Conservation (phyloP, 1,140 invertebrate species). For the Pentalonia nigronervosa region DNA sequence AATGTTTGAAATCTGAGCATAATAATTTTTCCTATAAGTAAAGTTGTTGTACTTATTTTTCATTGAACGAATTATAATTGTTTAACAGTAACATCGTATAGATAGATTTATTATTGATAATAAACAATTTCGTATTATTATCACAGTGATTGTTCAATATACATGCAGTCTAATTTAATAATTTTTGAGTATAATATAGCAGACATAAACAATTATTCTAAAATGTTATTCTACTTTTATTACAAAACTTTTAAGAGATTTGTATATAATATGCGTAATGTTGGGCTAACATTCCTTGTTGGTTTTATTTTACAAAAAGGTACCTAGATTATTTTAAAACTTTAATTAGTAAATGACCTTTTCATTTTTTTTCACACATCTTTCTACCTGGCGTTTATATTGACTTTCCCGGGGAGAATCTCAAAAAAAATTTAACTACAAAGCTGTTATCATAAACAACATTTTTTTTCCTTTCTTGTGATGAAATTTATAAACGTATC, state of each 20-base stretch:
- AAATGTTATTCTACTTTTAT: not conserved
- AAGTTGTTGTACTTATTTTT: not conserved
- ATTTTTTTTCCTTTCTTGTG: not conserved
- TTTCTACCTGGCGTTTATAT: not conserved
- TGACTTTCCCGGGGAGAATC: not conserved
- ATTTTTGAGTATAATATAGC: not conserved
- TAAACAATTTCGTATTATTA: too few species aligned
- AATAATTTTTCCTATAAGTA: not conserved
- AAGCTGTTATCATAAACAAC: not conserved
- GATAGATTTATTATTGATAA: not conserved
- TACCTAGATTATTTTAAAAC: slow-evolving; percentile 13
- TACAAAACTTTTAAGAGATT: not conserved
- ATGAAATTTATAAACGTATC: not conserved
- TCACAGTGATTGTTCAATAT: too few species aligned
- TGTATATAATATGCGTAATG: not conserved
- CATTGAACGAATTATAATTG: not conserved
- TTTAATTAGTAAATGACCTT: not conserved
- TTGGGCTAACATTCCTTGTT: not conserved
- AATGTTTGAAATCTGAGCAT: not conserved
- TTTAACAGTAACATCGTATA: not conserved
- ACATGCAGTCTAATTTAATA: not conserved
- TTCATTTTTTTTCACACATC: not conserved
- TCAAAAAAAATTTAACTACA: not conserved
- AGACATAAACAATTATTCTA: not conserved
- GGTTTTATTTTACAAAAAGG: not conserved